Evolutionary conservation across 2,113 vertebrate genomes (phyloP).

Genomic region (Clarias macrocephalus): DNA sequence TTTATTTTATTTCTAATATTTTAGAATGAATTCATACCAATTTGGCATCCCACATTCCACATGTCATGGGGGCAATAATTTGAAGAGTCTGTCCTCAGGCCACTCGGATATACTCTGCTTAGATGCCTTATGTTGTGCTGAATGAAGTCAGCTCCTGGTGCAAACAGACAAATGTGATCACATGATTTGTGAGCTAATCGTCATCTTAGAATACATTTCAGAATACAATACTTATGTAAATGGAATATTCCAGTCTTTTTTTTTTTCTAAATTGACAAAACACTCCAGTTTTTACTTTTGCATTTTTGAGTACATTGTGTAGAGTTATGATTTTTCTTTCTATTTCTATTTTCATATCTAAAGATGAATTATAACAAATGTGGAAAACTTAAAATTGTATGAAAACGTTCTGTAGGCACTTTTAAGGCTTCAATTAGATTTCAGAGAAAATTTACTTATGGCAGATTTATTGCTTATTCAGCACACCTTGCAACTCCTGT

Average conservation of each 20-base stretch:
- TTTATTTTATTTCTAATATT: neutral
- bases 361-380: no score
- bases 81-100: constrained; percentile 89
- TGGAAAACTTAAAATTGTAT: no score
- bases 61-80: constrained; percentile 92
- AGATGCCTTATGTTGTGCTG: constrained; percentile 84
- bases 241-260: no score
- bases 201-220: neutral
- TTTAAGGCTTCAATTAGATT: neutral
- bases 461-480: neutral
- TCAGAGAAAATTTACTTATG: neutral
- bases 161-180: constrained; percentile 18
- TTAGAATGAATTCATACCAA: constrained; percentile 73
- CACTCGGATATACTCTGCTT: constrained; percentile 87
- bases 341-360: no score
- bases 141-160: constrained; percentile 78
- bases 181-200: neutral
- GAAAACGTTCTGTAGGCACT: no score
- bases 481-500: neutral
- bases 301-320: no score
- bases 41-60: constrained; percentile 92
- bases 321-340: no score
- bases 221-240: no score
- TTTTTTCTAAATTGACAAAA: no score
- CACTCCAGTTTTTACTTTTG: no score